Evolutionary conservation across 2,797 vertebrate species (phyloP), one percentile per base, ranked within the genome.

Genomic region (Graptemys geographica): DNA sequence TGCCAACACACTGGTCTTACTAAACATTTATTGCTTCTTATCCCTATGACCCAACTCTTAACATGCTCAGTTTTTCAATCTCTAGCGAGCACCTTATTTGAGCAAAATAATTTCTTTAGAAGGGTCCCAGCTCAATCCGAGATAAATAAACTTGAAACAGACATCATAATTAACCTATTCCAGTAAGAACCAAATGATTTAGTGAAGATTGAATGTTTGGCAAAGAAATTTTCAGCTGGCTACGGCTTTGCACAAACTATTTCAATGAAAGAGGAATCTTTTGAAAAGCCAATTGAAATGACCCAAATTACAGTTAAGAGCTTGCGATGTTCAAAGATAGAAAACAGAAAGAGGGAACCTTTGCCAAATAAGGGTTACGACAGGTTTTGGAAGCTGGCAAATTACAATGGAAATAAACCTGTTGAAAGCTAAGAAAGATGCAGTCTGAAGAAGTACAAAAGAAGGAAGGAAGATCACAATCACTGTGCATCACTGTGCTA

Each of bases 391-490:
- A 94, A 96, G 95, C 65, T 89, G 69, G 94, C 95, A 96, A 93
- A 90, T 90, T 93, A 56, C 37, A 94, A 97, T 98, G 98, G 98
- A 98, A 98, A 98, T 97, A 98, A 98, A 98, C 98, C 97, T 98
- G 98, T 96, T 97, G 97, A 98, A 98, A 98, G 96, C 97, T 96
- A 97, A 98, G 96, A 97, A 98, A 98, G 98, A 96, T 95, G 72
- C 74, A 90, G 93, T 96, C 95, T 1, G 4, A 87, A 92, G 91
- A 83, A 98, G 95, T 27, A 98, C 98, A 98, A 98, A 98, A 98
- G 98, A 96, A 98, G 98, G 98, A 99, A 99, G 98, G 98, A 99
- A 98, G 98, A 98, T 98, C 97, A 98, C 97, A 97, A 93, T 97
- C 8, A n/a, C 33, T 91, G 69, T 84, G 93, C 19, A 86, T 96